Conservation (phyloP, 2,797 vertebrate species). For the Epinephelus awoara region DNA sequence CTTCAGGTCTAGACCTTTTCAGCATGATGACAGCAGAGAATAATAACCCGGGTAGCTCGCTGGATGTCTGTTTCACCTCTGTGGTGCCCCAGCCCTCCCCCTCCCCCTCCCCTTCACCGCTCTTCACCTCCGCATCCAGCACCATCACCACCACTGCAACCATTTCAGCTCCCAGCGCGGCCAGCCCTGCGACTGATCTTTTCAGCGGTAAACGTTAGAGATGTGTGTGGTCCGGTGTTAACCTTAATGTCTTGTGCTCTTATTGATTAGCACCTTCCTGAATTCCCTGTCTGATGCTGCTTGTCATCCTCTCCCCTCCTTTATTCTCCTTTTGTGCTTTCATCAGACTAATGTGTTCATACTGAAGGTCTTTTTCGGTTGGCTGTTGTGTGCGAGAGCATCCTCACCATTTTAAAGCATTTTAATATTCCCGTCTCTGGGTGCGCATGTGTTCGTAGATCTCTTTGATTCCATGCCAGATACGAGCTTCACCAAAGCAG, state of each 20-base stretch:
- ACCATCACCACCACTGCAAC: conserved; percentile 88
- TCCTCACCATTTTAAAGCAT: conserved; percentile 12
- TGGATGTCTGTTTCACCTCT: conserved; percentile 81
- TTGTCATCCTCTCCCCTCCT: conserved; percentile 52
- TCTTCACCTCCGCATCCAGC: conserved; percentile 81
- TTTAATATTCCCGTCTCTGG: conserved; percentile 77
- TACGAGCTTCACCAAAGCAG: conserved; percentile 85
- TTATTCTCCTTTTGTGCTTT: conserved; percentile 31
- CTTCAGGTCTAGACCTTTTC: conserved; percentile 96
- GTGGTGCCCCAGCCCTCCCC: conserved; percentile 56
- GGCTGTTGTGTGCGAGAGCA: conserved; percentile 45
- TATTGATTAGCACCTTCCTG: conserved; percentile 37
- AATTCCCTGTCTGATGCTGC: conserved; percentile 61
- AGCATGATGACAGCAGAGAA: conserved; percentile 93
- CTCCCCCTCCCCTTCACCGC: conserved; percentile 71
- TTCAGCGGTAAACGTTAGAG: conserved; percentile 93
- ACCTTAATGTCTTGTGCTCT: conserved; percentile 18
- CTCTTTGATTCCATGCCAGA: conserved; percentile 94
- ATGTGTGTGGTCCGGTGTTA: conserved; percentile 44
- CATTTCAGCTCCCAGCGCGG: conserved; percentile 80
- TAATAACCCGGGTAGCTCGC: conserved; percentile 78
- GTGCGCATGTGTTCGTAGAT: conserved; percentile 92
- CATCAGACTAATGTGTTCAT: conserved; percentile 50
- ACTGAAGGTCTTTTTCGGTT: conserved; percentile 22
- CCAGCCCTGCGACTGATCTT: conserved; percentile 91